Percentiles rank a stretch among this genome's conserved stretches.
These are phyloP conservation scores for Numenius phaeopus DNA, from an alignment of 2,797 vertebrate species.

Conservation along the genomic window DNA sequence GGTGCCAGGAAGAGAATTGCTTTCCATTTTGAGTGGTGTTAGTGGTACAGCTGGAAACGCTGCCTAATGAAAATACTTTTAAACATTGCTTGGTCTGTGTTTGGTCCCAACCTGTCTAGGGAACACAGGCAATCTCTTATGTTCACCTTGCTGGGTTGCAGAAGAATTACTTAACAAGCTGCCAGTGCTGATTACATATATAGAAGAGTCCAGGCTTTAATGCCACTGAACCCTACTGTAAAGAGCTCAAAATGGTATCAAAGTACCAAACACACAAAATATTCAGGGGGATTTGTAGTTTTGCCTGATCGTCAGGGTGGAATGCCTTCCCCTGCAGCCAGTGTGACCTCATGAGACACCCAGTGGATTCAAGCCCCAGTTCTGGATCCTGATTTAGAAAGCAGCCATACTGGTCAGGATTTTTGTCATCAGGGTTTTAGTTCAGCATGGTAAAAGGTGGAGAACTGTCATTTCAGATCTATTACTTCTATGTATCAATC, in stretches of 20 bases:
- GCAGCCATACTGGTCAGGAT: not conserved
- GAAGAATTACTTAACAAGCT: not conserved
- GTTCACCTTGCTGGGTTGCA: conserved; percentile 3
- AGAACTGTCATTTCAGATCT: not conserved
- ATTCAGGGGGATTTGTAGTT: not conserved
- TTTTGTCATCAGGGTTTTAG: not conserved
- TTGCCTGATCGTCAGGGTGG: not conserved
- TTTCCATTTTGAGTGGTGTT: conserved; percentile 49
- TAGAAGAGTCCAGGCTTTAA: not conserved
- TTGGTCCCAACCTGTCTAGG: conserved; percentile 56
- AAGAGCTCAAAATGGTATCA: not conserved
- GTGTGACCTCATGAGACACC: not conserved
- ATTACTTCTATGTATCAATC: not conserved
- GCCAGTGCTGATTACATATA: not conserved
- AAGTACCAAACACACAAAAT: not conserved
- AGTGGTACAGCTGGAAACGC: conserved; percentile 65
- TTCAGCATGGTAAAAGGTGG: not conserved
- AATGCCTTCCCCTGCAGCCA: not conserved
- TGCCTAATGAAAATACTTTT: conserved; percentile 76
- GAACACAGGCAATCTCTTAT: not conserved
- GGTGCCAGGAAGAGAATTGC: conserved; percentile 74
- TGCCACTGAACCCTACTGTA: not conserved
- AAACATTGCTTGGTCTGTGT: conserved; percentile 63
- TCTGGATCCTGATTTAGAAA: not conserved
- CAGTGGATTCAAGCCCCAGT: not conserved